Conservation (phyloP, 2,797 vertebrate species). For the Periophthalmus magnuspinnatus region DNA sequence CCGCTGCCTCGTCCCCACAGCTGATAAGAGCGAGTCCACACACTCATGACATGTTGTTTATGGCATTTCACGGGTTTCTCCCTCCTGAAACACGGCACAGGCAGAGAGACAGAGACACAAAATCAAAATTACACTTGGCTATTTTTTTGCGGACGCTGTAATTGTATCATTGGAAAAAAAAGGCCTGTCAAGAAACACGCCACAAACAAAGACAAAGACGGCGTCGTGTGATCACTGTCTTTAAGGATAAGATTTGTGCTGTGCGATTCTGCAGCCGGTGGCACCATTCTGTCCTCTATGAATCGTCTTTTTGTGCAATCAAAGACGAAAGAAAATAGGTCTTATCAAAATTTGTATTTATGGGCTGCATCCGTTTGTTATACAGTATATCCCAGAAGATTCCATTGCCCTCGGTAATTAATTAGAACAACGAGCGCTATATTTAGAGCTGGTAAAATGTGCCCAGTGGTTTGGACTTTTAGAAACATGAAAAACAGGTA, state of each 20-base stretch:
- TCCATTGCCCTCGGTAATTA: constrained; percentile 3
- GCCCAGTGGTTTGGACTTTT: too few species aligned
- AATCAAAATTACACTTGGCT: neutral
- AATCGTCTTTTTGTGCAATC: neutral
- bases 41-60: constrained; percentile 32
- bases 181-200: neutral
- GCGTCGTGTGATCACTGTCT: neutral
- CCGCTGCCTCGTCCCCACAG: neutral
- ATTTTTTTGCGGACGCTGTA: constrained; percentile 2
- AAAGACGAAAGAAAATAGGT: constrained; percentile 8
- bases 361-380: neutral
- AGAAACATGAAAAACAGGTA: too few species aligned
- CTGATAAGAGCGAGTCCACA: constrained; percentile 19
- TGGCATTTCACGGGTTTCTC: constrained; percentile 33
- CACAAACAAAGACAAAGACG: neutral
- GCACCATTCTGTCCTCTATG: constrained; percentile 4
- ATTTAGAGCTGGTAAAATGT: neutral
- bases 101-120: constrained; percentile 6
- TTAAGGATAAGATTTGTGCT: constrained; percentile 6
- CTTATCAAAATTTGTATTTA: constrained; percentile 1
- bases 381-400: neutral
- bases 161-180: constrained; percentile 10
- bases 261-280: constrained; percentile 8
- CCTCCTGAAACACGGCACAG: constrained; percentile 9
- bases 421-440: neutral